These are phyloP conservation scores for Drosophila carrolli DNA, from an alignment of 1,140 invertebrate species.

Conservation along the genomic window DNA sequence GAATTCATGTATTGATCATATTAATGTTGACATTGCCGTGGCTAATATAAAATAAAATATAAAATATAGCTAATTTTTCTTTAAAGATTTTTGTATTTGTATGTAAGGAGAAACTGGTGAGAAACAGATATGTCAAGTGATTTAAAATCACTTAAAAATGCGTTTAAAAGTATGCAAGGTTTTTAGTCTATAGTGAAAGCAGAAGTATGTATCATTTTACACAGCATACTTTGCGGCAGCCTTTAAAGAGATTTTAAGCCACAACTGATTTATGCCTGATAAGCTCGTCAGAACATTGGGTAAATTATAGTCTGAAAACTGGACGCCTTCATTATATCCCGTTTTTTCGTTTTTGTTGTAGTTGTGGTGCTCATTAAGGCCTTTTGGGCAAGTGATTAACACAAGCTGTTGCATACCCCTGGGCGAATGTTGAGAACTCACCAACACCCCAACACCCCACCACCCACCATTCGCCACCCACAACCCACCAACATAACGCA, in stretches of 20 bases:
- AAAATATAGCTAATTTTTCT: no score
- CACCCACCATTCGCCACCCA: neutral
- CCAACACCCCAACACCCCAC: neutral
- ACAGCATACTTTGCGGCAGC: neutral
- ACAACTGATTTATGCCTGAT: slow-evolving; percentile 4
- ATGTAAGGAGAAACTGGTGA: no score
- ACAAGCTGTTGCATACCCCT: slow-evolving; percentile 68
- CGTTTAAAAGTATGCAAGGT: no score
- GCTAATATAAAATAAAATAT: no score
- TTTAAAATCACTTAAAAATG: no score
- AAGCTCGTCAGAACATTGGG: slow-evolving; percentile 7
- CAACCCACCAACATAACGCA: slow-evolving; percentile 8
- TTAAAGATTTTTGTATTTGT: no score
- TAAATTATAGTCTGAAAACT: slow-evolving; percentile 19
- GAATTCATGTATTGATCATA: neutral
- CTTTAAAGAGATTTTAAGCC: neutral
- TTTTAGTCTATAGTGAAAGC: no score
- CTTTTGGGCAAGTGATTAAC: slow-evolving; percentile 75
- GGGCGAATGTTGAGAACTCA: slow-evolving; percentile 22
- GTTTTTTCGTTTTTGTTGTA: slow-evolving; percentile 23
- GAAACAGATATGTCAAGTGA: no score
- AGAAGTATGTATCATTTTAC: neutral
- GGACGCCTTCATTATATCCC: neutral
- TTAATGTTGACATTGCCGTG: no score
- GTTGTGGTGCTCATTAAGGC: slow-evolving; percentile 70